phyloP scores from a whole-genome alignment of 2,888 invertebrate species.

The Tachina lurida region DNA sequence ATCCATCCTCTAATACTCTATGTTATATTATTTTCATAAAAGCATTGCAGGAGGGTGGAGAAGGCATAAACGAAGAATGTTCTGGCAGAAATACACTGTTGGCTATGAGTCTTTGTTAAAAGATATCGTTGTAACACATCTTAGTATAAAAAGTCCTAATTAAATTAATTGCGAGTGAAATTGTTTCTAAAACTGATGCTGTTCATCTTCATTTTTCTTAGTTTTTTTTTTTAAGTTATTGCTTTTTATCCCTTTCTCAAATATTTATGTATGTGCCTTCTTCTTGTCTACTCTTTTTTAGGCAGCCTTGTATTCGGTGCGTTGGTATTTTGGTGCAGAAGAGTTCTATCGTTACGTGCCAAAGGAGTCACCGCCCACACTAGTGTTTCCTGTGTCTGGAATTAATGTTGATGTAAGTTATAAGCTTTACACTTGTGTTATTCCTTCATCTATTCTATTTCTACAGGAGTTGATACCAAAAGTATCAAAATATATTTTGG shows the following conservation, averaged over 20 bases:
- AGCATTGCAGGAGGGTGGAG: neutral
- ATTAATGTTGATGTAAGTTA: constrained; percentile 86
- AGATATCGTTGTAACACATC: constrained; percentile 60
- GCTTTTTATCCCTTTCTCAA: constrained; percentile 60
- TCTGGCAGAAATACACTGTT: constrained; percentile 29
- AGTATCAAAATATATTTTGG: neutral
- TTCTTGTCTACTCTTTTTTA: constrained; percentile 70
- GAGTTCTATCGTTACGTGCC: constrained; percentile 87
- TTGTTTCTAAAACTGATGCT: constrained; percentile 73
- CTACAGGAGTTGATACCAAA: neutral
- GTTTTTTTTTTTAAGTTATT: constrained; percentile 19
- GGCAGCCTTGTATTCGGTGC: constrained; percentile 85
- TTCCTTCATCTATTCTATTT: neutral
- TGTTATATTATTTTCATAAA: constrained; percentile 13
- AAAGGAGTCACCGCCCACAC: constrained; percentile 85
- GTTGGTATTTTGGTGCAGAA: constrained; percentile 86
- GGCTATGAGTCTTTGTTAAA: constrained; percentile 33
- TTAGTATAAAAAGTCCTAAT: constrained; percentile 70
- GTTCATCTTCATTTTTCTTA: constrained; percentile 67
- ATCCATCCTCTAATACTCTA: constrained; percentile 1
- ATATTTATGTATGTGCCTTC: constrained; percentile 47
- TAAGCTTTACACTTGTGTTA: constrained; percentile 20
- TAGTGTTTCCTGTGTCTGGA: constrained; percentile 84
- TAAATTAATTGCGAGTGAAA: constrained; percentile 75
- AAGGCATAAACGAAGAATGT: neutral